Percentiles rank a stretch among this genome's conserved stretches.
These are phyloP conservation scores for Amblyjoppa proteus DNA, from an alignment of 2,888 invertebrate species.

Conservation along the genomic window DNA sequence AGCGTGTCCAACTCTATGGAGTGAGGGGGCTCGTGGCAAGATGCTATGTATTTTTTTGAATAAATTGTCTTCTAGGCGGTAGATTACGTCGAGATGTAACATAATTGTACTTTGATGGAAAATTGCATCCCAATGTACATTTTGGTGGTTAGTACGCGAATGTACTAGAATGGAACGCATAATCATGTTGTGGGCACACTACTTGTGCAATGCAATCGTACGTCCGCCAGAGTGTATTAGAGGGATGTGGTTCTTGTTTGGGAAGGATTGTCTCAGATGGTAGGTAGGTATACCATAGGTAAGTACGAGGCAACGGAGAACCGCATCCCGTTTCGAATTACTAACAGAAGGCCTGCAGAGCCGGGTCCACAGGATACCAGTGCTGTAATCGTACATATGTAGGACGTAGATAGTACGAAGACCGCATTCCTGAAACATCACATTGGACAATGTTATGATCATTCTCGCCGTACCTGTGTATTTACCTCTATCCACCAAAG, in stretches of 20 bases:
- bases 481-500: no score
- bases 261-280: background rate
- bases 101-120: background rate
- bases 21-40: no score
- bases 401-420: slow-evolving; percentile 51
- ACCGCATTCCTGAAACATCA: slow-evolving; percentile 45
- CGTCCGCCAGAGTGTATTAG: background rate
- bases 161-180: background rate
- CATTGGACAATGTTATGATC: background rate
- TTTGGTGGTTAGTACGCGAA: background rate
- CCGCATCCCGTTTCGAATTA: slow-evolving; percentile 7
- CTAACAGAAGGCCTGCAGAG: background rate
- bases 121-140: background rate
- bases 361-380: background rate
- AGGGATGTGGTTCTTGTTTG: background rate
- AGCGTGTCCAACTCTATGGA: no score
- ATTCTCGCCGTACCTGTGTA: background rate
- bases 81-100: no score
- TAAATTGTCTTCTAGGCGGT: no score
- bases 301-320: slow-evolving; percentile 7
- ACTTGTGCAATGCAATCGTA: background rate
- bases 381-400: slow-evolving; percentile 27
- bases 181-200: background rate
- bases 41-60: no score
- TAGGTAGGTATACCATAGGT: background rate